Conservation (phyloP, 1,140 invertebrate species). For the Subanguina moxae region DNA sequence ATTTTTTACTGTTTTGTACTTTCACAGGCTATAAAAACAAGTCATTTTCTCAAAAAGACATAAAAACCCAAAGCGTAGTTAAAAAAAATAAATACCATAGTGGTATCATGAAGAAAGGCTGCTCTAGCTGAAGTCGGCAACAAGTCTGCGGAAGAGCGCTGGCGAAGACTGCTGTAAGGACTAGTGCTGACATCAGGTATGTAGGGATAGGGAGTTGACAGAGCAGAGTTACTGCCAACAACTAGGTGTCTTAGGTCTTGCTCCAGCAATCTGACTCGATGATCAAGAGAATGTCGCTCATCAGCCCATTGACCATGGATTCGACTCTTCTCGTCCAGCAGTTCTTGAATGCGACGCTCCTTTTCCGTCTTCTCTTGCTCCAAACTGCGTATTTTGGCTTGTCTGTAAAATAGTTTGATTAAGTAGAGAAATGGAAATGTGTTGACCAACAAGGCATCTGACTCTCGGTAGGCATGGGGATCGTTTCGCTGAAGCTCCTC, state of each 20-base stretch:
- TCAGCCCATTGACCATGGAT: constrained; percentile 38
- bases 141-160: constrained; percentile 19
- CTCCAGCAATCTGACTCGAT: constrained; percentile 18
- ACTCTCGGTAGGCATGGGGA: not conserved
- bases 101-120: constrained; percentile 23
- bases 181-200: constrained; percentile 1
- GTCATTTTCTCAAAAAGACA: no score
- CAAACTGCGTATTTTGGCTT: constrained; percentile 20
- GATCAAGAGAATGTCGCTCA: constrained; percentile 32
- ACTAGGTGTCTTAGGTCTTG: constrained; percentile 1
- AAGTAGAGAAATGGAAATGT: not conserved
- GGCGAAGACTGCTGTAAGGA: constrained; percentile 4
- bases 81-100: not conserved
- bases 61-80: no score
- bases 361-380: constrained; percentile 38
- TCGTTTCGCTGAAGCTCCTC: constrained; percentile 25
- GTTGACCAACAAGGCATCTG: not conserved
- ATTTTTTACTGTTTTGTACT: no score
- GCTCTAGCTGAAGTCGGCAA: constrained; percentile 34
- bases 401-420: constrained; percentile 4
- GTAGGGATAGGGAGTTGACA: constrained; percentile 7
- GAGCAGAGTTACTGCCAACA: constrained; percentile 4
- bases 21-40: no score
- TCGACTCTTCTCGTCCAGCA: constrained; percentile 34
- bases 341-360: constrained; percentile 32